phyloP scores from a whole-genome alignment of 2,797 vertebrate species.

The Triplophysa bombifrons region DNA sequence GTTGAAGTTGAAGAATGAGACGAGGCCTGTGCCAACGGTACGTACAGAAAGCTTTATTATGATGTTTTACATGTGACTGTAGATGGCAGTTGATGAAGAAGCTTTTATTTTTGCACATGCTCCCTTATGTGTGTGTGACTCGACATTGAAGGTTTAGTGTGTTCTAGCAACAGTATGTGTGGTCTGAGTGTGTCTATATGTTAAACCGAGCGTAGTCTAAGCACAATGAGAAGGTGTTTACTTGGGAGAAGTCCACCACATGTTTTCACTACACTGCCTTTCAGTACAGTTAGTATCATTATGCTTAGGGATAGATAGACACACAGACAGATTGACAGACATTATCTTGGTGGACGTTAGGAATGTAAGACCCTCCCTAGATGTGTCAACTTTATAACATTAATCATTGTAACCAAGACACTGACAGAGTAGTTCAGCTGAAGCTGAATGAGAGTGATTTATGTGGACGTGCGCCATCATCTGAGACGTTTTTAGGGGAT shows the following conservation, averaged over 20 bases:
- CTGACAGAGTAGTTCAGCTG: not conserved
- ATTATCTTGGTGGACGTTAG: not conserved
- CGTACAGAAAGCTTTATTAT: constrained; percentile 48
- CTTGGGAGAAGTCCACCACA: constrained; percentile 42
- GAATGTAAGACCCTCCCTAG: not conserved
- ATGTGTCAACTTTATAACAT: not conserved
- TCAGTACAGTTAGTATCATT: constrained; percentile 4
- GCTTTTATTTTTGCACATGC: constrained; percentile 4
- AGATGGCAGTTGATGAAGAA: constrained; percentile 14
- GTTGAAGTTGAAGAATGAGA: constrained; percentile 53
- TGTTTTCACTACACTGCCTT: constrained; percentile 28
- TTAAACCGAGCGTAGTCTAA: constrained; percentile 29
- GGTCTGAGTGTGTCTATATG: constrained; percentile 24
- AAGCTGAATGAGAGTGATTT: constrained; percentile 17
- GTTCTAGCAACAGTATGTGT: constrained; percentile 30
- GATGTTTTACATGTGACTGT: constrained; percentile 29
- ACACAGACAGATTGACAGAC: constrained; percentile 21
- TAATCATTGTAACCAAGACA: not conserved
- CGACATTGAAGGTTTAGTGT: constrained; percentile 7
- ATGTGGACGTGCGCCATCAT: not conserved
- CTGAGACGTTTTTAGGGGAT: not conserved
- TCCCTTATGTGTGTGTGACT: constrained; percentile 6
- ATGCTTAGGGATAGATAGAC: not conserved
- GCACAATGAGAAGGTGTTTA: constrained; percentile 33
- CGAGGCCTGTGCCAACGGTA: constrained; percentile 56